These are phyloP conservation scores for Procambarus virginalis DNA, from an alignment of 1,140 invertebrate genomes.

Conservation along the genomic window DNA sequence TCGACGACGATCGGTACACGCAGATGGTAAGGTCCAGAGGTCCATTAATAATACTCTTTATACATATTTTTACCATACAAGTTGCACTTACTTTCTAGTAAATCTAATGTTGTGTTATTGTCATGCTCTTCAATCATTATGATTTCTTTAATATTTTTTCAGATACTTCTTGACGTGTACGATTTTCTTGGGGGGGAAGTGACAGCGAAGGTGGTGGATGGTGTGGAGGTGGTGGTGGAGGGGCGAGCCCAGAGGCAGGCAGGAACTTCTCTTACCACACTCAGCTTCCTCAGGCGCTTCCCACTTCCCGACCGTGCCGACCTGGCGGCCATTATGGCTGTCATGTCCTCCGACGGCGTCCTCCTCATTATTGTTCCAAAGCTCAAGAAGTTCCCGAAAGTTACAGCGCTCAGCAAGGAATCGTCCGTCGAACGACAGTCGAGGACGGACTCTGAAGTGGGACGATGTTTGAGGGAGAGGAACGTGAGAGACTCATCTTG, in stretches of 20 bases:
- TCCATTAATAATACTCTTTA: background rate
- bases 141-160: background rate
- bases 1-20: constrained; percentile 12
- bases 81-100: background rate
- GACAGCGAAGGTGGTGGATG: constrained; percentile 35
- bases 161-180: constrained; percentile 46
- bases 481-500: constrained; percentile 13
- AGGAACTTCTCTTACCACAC: constrained; percentile 17
- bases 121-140: background rate
- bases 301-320: constrained; percentile 25
- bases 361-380: constrained; percentile 34
- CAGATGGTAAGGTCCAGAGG: constrained; percentile 26
- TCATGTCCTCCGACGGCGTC: constrained; percentile 42
- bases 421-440: background rate
- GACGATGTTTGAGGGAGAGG: background rate
- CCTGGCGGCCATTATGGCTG: constrained; percentile 28
- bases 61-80: background rate
- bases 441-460: background rate
- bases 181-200: constrained; percentile 42
- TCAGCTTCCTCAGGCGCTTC: constrained; percentile 36
- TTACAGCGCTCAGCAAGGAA: background rate
- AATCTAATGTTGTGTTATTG: background rate
- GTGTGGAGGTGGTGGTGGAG: constrained; percentile 30
- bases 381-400: background rate
- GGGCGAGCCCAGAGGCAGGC: constrained; percentile 11